Base-by-base conservation (phyloP, 2,888 invertebrate genomes). In the Chirona hameri region DNA sequence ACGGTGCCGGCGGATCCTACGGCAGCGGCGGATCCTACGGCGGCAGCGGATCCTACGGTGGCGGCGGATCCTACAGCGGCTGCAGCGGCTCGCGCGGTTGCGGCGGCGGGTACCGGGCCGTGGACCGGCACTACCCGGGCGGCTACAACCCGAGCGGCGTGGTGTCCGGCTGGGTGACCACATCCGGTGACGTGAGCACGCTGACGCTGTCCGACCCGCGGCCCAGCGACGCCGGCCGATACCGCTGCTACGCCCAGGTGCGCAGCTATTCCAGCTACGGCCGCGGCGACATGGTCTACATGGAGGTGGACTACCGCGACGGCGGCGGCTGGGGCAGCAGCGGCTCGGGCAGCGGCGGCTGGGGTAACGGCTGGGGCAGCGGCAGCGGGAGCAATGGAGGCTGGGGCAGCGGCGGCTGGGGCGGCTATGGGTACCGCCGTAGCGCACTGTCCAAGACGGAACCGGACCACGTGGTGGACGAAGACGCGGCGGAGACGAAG, bases 111-210 rank as follows among this genome's bases (percentile, higher is more conserved):
- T 12, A 9, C 69, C 14, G 29, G n/a, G 27, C 1, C 27, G 24
- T 24, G 10, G 27, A 69, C 69, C 69, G 27, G 9, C 9, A 29
- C 72, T 72, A 39, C 31, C 21, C 31, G 18, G 15, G 72, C 72
- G 69, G n/a, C 29, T 52, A 4, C 52, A 7, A 52, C 52, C 52
- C 52, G 52, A 52, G 52, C 72, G 72, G 72, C 72, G 31, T 21
- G 31, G 72, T 72, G 72, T 31, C 72, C 31, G 72, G 72, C 72
- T 72, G 72, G 72, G 72, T 72, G 14, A 72, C 72, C 72, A 72
- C 72, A 15, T 14, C 14, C 39, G 21, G 72, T 0, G 72, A 72
- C 72, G 72, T 72, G 39, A 72, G 72, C 72, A 72, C 72, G 31
- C 39, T 72, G 31, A 72, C 72, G 2, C 72, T 72, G 31, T 29